Evolutionary conservation across 2,888 invertebrate species (phyloP), one percentile per base, ranked within the genome.

Genomic region (Hemistola chrysoprasaria): DNA sequence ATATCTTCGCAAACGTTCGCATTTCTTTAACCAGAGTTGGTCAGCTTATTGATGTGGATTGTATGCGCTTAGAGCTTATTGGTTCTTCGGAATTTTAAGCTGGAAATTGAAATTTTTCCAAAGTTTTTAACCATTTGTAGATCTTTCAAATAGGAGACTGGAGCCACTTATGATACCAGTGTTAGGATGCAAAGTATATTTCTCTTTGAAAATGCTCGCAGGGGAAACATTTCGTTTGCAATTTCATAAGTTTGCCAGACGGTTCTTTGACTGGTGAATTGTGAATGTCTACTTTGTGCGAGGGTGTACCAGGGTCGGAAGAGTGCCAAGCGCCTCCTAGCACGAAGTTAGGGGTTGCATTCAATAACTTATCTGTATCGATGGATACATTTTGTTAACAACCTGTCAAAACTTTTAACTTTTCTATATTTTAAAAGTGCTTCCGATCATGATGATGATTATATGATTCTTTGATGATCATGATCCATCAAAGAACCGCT

Each of bases 271-370:
- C 38, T 44, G 20, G 38, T n/a, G 31, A 25, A 35, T 47, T 29
- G 34, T 35, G 34, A 45, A 47, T 32, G 11, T 26, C 48, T 41
- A 39, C 34, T 27, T 50, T 38, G 64, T 62, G 40, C 54, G 59
- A 51, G 52, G 49, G 46, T 28, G 66, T 63, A 48, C 52, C 62
- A 46, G 44, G 55, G 23, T 40, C 27, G 22, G 16, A 36, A 7
- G 22, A 36, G 67, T 62, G 49, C 63, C 62, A 63, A 47, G 40
- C 60, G 38, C 47, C 8, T 1, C 21, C 7, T 40, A 40, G 47
- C 34, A 45, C 35, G 16, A 4, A 16, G 16, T 16, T 4, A 16
- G 4, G n/a, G n/a, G n/a, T n/a, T 26, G 38, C 32, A 25, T 34
- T 41, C 38, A 37, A 47, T 48, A 37, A 23, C 6, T 4, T 20